These are phyloP conservation scores for Podotricha telesiphe DNA, from an alignment of 2,888 invertebrate species.

Conservation along the genomic window DNA sequence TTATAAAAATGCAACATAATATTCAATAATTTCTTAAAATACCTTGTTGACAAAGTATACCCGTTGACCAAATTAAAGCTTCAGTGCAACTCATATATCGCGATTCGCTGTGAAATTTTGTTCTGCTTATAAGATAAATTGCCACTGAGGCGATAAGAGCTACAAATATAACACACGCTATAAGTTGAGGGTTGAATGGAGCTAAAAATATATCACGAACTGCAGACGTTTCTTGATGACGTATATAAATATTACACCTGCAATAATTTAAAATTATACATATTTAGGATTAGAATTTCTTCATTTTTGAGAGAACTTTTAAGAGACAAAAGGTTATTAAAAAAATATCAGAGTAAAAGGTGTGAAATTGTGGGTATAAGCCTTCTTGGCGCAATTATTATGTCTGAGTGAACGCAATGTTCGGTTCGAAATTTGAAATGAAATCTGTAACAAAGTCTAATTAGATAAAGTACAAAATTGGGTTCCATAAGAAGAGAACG, in stretches of 20 bases:
- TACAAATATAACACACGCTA: constrained; percentile 81
- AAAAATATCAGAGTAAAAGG: too few species aligned
- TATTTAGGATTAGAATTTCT: too few species aligned
- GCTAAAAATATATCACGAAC: constrained; percentile 85
- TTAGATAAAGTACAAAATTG: too few species aligned
- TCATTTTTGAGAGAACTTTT: too few species aligned
- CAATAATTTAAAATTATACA: constrained; percentile 24
- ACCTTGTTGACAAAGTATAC: constrained; percentile 87
- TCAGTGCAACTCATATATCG: constrained; percentile 75
- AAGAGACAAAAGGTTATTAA: too few species aligned
- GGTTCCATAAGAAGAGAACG: too few species aligned
- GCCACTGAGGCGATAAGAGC: constrained; percentile 75
- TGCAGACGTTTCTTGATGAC: constrained; percentile 84
- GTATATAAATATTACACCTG: constrained; percentile 86
- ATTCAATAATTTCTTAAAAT: background rate
- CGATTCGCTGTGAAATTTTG: constrained; percentile 64
- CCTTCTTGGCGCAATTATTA: too few species aligned
- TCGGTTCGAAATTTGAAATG: too few species aligned
- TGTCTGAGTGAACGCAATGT: too few species aligned
- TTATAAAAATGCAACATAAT: constrained; percentile 15
- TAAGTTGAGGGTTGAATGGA: constrained; percentile 83
- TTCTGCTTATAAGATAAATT: constrained; percentile 76
- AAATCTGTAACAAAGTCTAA: too few species aligned
- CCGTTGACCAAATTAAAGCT: constrained; percentile 84
- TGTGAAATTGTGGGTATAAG: too few species aligned